Base-by-base conservation (phyloP, 2,113 vertebrate species). In the Eleginops maclovinus region DNA sequence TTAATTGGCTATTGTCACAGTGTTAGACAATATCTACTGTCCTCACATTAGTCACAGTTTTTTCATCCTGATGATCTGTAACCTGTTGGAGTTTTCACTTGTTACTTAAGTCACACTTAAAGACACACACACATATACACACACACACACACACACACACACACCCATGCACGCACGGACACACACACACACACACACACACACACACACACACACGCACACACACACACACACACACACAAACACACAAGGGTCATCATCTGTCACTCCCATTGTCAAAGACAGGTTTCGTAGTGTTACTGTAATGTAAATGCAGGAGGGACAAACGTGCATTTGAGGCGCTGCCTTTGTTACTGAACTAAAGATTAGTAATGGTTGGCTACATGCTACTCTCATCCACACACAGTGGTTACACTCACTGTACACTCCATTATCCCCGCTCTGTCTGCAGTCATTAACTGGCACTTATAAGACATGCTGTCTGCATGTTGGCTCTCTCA, bases 321-420 rank as follows among this genome's bases (percentile, higher is more conserved):
- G 31, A 66, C n/a, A 77, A 54, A 36, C 28, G 50, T 56, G 41
- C 41, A 26, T 81, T 58, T 82, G 55, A 73, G 61, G 66, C 31
- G 60, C 49, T 65, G n/a, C 41, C 81, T 71, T 83, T 85, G 43
- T 83, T 44, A 77, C 40, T 4, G 4, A 59, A 56, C 55, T 40
- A 69, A 58, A 70, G 72, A 87, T 89, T 87, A 87, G 87, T 84
- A 67, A 12, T 79, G 85, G 70, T 69, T 90, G 78, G 55, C 47
- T 50, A 44, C 36, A 40, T 41, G 71, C 75, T 55, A 6, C 31
- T 72, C n/a, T 82, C 55, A 62, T 50, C 60, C 46, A 64, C 66
- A 22, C 43, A 63, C 53, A 28, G 70, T 15, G 72, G 75, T 81
- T 73, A 63, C 73, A 76, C 17, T 79, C 19, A 66, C 81, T 90